Percentiles rank a stretch among this genome's conserved stretches.
Evolutionary conservation across 2,113 vertebrate species (phyloP).

Genomic region (Capreolus pygargus): DNA sequence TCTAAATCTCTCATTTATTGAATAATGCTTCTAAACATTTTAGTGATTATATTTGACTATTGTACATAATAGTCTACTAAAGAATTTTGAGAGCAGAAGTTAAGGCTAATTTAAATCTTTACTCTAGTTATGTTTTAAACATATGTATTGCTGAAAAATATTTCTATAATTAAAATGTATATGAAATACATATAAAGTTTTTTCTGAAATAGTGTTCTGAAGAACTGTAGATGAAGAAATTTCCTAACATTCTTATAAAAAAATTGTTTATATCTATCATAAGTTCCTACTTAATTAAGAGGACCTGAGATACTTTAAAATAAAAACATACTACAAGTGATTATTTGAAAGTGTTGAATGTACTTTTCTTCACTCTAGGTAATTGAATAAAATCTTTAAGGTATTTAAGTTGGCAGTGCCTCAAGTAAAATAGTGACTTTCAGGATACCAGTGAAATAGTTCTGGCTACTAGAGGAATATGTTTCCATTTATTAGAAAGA

Average conservation of each 20-base stretch:
- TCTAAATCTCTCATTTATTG: background rate
- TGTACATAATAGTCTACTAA: background rate
- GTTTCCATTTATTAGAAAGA: constrained; percentile 69
- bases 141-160: background rate
- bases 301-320: constrained; percentile 33
- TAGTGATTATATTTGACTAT: background rate
- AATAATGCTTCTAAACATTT: background rate
- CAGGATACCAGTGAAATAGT: constrained; percentile 67
- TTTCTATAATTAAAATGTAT: background rate
- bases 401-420: constrained; percentile 64
- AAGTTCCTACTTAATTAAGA: constrained; percentile 56
- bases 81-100: background rate
- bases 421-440: constrained; percentile 68
- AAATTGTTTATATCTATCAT: background rate
- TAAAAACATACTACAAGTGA: constrained; percentile 62
- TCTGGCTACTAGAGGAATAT: constrained; percentile 59
- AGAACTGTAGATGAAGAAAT: background rate
- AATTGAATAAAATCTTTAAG: constrained; percentile 69
- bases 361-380: constrained; percentile 42
- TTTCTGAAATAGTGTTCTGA: background rate
- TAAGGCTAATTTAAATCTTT: background rate
- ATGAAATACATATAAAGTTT: background rate
- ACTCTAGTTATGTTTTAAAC: background rate
- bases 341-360: constrained; percentile 72
- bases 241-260: background rate